These are phyloP conservation scores for Scrobipalpa atriplicella DNA, from an alignment of 2,888 invertebrate species.

Conservation along the genomic window DNA sequence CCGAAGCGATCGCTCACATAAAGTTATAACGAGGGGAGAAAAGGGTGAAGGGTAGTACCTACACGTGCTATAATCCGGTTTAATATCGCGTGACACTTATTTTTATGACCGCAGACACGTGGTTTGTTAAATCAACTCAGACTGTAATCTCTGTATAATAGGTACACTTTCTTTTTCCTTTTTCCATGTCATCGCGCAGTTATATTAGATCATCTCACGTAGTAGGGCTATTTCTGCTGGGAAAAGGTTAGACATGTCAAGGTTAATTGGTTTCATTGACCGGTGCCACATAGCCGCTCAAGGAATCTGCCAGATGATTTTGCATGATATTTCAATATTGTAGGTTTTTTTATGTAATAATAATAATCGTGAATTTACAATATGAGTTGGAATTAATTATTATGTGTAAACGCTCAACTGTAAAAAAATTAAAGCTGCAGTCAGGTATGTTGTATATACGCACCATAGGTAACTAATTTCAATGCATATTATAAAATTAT, in stretches of 20 bases:
- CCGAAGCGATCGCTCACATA: slow-evolving; percentile 51
- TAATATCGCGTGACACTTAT: slow-evolving; percentile 32
- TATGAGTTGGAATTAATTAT: too few species aligned
- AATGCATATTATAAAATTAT: too few species aligned
- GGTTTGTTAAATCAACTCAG: not conserved
- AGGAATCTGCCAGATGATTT: too few species aligned
- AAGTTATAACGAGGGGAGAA: slow-evolving; percentile 64
- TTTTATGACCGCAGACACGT: slow-evolving; percentile 24
- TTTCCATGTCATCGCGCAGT: slow-evolving; percentile 2
- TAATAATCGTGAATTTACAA: too few species aligned
- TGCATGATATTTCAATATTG: too few species aligned
- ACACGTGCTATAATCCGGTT: slow-evolving; percentile 59
- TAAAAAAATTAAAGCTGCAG: too few species aligned
- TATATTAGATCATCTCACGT: slow-evolving; percentile 17
- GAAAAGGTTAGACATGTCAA: slow-evolving; percentile 25
- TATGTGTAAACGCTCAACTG: too few species aligned
- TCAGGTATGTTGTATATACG: too few species aligned
- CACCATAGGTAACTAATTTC: too few species aligned
- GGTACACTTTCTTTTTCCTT: not conserved
- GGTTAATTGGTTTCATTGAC: slow-evolving; percentile 27
- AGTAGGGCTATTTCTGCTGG: slow-evolving; percentile 17
- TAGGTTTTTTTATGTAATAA: too few species aligned
- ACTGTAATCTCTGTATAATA: not conserved
- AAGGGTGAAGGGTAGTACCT: slow-evolving; percentile 69
- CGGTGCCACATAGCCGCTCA: too few species aligned